Conservation (phyloP, 2,888 invertebrate species). For the Gerris lacustris region DNA sequence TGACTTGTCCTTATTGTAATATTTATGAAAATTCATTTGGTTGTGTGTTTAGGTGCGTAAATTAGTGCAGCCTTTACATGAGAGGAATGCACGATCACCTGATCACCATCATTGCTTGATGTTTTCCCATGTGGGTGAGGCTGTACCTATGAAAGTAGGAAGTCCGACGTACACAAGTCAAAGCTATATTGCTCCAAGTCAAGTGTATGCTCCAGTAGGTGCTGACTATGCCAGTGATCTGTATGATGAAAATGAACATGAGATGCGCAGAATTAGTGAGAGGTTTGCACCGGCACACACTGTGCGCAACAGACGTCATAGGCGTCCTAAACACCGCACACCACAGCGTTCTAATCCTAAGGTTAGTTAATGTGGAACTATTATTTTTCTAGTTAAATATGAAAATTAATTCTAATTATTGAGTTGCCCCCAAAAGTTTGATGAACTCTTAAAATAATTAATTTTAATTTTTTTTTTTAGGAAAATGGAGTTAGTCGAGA, state of each 20-base stretch:
- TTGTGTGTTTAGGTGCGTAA: constrained; percentile 23
- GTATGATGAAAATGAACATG: constrained; percentile 46
- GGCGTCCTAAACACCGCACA: constrained; percentile 27
- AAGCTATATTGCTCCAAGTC: background rate
- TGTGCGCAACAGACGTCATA: constrained; percentile 34
- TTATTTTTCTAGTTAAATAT: too few relatives aligned
- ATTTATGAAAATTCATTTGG: too few relatives aligned
- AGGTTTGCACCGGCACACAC: constrained; percentile 50
- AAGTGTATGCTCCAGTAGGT: background rate
- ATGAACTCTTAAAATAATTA: too few relatives aligned
- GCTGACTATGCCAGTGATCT: constrained; percentile 27
- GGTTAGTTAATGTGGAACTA: constrained; percentile 14
- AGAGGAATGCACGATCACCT: constrained; percentile 32
- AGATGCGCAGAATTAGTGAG: constrained; percentile 50
- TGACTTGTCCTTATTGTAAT: too few relatives aligned
- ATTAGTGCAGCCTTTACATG: constrained; percentile 33
- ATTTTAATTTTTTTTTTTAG: background rate
- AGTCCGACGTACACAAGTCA: background rate
- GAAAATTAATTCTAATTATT: too few relatives aligned
- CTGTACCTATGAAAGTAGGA: background rate
- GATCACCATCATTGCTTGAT: constrained; percentile 14
- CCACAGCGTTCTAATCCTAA: constrained; percentile 21
- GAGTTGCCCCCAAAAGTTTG: too few relatives aligned
- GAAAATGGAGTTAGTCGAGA: background rate
- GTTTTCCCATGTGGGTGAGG: background rate